Conservation (phyloP, 2,113 vertebrate genomes). For the Conger conger region DNA sequence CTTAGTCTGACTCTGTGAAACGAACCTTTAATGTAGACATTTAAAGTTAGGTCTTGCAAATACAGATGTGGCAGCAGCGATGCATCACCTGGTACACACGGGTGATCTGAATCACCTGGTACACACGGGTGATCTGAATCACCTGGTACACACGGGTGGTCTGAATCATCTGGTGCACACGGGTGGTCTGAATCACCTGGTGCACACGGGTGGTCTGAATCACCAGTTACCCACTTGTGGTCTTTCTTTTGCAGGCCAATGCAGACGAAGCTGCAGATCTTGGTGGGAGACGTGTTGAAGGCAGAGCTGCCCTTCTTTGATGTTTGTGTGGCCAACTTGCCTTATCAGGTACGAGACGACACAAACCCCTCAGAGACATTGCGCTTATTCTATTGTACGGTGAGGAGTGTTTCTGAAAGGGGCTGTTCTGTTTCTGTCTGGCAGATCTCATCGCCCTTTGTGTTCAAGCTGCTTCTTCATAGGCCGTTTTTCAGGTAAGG, state of each 20-base stretch:
- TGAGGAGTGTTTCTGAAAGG: not conserved
- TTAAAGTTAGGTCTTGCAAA: too few relatives aligned
- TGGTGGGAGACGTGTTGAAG: constrained; percentile 91
- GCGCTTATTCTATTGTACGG: not conserved
- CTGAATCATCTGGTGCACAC: too few relatives aligned
- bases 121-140: not conserved
- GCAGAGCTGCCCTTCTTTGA: constrained; percentile 94
- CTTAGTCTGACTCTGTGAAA: too few relatives aligned
- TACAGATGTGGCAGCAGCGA: too few relatives aligned
- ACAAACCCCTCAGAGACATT: not conserved
- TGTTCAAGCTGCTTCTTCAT: constrained; percentile 94
- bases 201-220: too few relatives aligned
- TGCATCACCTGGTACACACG: too few relatives aligned
- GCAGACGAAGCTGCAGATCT: constrained; percentile 90
- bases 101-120: not conserved
- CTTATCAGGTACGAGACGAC: constrained; percentile 83
- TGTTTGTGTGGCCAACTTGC: constrained; percentile 93
- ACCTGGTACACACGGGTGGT: not conserved
- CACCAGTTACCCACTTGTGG: not conserved
- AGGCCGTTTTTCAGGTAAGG: constrained; percentile 94
- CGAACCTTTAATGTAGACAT: too few relatives aligned
- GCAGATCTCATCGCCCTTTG: constrained; percentile 97
- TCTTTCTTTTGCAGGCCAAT: constrained; percentile 56
- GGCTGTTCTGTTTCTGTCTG: constrained; percentile 11
- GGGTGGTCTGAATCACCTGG: too few relatives aligned